Conservation (phyloP, 2,888 invertebrate genomes). For the Stenotaenia linearis region DNA sequence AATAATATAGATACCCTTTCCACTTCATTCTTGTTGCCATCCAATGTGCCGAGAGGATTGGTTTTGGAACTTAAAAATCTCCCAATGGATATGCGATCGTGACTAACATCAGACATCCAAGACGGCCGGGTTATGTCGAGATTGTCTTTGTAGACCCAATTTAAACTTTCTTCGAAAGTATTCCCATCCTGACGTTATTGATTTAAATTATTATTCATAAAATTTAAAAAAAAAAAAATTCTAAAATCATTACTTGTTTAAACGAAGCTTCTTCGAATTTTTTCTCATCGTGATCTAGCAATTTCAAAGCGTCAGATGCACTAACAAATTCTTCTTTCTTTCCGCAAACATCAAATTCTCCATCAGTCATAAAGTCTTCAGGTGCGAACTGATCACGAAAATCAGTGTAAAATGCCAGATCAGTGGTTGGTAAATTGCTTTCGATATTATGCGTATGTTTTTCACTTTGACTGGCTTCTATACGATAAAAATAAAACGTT, state of each 20-base stretch:
- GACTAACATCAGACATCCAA: background rate
- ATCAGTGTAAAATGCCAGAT: background rate
- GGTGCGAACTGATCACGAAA: background rate
- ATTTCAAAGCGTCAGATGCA: background rate
- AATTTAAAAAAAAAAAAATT: background rate
- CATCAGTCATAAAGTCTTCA: background rate
- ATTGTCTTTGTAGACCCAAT: background rate
- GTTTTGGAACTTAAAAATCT: background rate
- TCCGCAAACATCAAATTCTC: background rate
- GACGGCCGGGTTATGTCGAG: background rate
- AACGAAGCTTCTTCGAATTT: background rate
- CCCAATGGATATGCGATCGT: background rate
- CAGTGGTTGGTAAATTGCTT: background rate
- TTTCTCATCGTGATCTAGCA: background rate
- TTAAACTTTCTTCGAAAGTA: background rate
- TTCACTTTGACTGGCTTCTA: background rate
- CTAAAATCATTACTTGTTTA: background rate
- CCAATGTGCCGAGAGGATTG: background rate
- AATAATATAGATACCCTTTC: background rate
- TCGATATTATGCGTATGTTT: background rate
- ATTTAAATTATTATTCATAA: background rate
- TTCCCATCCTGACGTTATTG: background rate
- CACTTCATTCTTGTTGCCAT: background rate
- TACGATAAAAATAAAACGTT: background rate
- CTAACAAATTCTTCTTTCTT: background rate